phyloP scores from a whole-genome alignment of 1,140 invertebrate species.

The Anastrepha ludens region DNA sequence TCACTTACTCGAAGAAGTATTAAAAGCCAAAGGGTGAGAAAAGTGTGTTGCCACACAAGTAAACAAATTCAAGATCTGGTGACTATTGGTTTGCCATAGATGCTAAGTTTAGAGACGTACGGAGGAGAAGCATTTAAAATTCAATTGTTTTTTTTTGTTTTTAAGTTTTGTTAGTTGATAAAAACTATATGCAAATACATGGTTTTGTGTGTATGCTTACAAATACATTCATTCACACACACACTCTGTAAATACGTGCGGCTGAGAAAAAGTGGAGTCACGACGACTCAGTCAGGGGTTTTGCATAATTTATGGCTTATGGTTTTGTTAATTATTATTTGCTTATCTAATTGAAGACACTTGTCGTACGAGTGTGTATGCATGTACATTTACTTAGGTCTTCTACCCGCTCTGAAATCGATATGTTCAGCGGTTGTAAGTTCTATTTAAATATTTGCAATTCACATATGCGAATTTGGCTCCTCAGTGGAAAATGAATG shows the following conservation, averaged over 20 bases:
- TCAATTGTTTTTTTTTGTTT: background rate
- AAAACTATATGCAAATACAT: background rate
- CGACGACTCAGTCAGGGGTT: background rate
- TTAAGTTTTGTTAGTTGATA: background rate
- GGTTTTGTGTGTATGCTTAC: background rate
- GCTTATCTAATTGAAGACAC: slow-evolving; percentile 28
- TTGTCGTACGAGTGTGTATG: background rate
- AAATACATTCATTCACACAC: background rate
- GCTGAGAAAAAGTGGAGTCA: background rate
- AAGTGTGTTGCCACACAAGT: slow-evolving; percentile 11
- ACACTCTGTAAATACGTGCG: background rate
- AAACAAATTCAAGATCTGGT: background rate
- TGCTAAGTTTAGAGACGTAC: background rate
- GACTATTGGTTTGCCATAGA: background rate
- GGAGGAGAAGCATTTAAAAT: background rate
- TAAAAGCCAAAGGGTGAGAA: slow-evolving; percentile 1
- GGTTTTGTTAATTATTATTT: slow-evolving; percentile 39
- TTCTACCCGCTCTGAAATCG: background rate
- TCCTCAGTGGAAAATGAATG: background rate
- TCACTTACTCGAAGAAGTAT: slow-evolving; percentile 1
- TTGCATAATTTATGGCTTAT: slow-evolving; percentile 11
- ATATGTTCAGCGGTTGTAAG: slow-evolving; percentile 16
- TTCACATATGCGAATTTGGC: slow-evolving; percentile 32
- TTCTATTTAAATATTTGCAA: slow-evolving; percentile 19
- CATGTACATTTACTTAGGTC: background rate